Base-by-base conservation (phyloP, 1,140 invertebrate species). In the Aplysia californica region DNA sequence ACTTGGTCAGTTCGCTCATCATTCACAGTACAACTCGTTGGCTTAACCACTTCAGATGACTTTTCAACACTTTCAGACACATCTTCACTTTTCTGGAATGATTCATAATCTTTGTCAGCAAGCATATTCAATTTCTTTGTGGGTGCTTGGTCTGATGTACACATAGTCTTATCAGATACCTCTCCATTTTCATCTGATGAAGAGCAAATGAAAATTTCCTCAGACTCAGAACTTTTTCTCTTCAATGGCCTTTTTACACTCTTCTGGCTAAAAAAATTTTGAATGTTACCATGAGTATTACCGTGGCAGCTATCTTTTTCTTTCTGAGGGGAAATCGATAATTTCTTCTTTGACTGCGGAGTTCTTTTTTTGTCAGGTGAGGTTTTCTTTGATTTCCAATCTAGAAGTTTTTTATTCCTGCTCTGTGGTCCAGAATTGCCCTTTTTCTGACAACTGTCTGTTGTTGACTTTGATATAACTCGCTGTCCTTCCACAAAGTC, bases 141-240 rank as follows among this genome's bases (percentile, higher is more conserved):
- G n/a, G n/a, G n/a, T n/a, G n/a, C n/a, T n/a, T n/a, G n/a, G n/a
- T n/a, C n/a, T n/a, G n/a, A n/a, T n/a, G n/a, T 50, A 15, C 44
- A 50, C 44, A n/a, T n/a, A 50, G 10, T 50, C 44, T 50, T 10
- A 50, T 50, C n/a, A 10, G 10, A 15, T 50, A 68, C n/a, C 38
- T 68, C 38, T 2, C 50, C 38, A 44, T 68, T 41, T 44, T n/a
- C n/a, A n/a, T n/a, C n/a, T n/a, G n/a, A n/a, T n/a, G 20, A 26
- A 26, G 50, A 68, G n/a, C 50, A 36, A 44, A 26, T 15, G 50
- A 41, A 2, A n/a, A 18, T 44, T 3, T 68, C 38, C 2, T 44
- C 39, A 44, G 35, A 41, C 20, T 68, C 38, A 18, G 66, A 68
- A 44, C 66, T 68, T 71, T 33, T 71, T 39, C 50, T 71, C 31